Conservation (phyloP, 2,797 vertebrate genomes). For the Pseudochromis fuscus region DNA sequence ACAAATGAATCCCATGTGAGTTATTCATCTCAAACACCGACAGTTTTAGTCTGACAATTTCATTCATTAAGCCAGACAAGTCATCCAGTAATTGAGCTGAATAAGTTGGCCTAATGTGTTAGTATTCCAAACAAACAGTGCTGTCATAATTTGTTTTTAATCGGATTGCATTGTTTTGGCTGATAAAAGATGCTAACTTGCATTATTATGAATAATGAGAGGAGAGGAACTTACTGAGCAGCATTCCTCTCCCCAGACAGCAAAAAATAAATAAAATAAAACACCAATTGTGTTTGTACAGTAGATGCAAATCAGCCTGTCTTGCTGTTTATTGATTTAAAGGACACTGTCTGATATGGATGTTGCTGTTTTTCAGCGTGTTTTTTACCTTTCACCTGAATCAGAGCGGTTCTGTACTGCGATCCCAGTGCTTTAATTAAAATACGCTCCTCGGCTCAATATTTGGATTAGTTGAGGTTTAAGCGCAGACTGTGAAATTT, state of each 20-base stretch:
- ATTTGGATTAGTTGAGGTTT: conserved; percentile 76
- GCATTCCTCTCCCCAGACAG: conserved; percentile 40
- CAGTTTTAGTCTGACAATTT: conserved; percentile 61
- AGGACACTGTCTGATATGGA: conserved; percentile 56
- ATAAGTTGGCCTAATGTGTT: conserved; percentile 65
- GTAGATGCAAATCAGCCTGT: conserved; percentile 68
- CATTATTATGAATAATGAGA: conserved; percentile 72
- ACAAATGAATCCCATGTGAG: conserved; percentile 54
- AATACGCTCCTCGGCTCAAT: conserved; percentile 66
- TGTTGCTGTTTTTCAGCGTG: conserved; percentile 35
- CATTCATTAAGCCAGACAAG: conserved; percentile 63
- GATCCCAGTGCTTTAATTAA: conserved; percentile 71
- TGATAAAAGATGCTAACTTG: conserved; percentile 72
- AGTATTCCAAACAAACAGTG: conserved; percentile 67
- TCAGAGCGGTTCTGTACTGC: conserved; percentile 41
- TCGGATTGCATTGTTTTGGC: conserved; percentile 69
- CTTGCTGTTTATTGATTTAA: conserved; percentile 65
- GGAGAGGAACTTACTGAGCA: conserved; percentile 46
- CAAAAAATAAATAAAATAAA: conserved; percentile 10
- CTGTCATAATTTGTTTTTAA: conserved; percentile 72
- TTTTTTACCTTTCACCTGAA: conserved; percentile 71
- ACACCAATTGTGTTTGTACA: conserved; percentile 59
- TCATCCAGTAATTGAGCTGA: conserved; percentile 62
- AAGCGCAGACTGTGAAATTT: conserved; percentile 73
- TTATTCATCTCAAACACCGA: conserved; percentile 60